Percentiles rank a stretch among this genome's conserved stretches.
Conservation (phyloP, 2,113 vertebrate genomes). For the Lepus europaeus region DNA sequence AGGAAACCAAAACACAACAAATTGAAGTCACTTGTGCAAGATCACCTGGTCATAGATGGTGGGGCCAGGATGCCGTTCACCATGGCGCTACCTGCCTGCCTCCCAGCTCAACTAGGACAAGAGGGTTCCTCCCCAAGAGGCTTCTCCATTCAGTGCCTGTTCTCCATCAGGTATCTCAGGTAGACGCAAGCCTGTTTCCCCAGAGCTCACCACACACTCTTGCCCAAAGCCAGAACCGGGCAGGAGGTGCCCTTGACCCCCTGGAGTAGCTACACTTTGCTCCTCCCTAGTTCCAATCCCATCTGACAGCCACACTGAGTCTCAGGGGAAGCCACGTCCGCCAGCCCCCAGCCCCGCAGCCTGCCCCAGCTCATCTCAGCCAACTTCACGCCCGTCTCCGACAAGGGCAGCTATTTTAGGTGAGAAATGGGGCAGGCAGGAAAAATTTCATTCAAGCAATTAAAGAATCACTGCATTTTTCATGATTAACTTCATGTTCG, state of each 20-base stretch:
- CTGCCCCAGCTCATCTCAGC: not conserved
- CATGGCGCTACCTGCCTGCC: no score
- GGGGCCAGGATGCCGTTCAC: not conserved
- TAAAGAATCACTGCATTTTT: slow-evolving; percentile 84
- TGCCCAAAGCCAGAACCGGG: not conserved
- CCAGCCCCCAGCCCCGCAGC: not conserved
- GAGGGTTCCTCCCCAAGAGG: not conserved
- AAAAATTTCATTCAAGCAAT: slow-evolving; percentile 82
- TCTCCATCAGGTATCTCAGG: not conserved
- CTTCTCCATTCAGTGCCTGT: not conserved
- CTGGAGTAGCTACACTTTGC: not conserved
- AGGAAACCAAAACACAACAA: not conserved
- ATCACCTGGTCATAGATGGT: not conserved
- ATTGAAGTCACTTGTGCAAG: not conserved
- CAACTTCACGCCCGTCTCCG: not conserved
- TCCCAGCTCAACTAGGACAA: not conserved
- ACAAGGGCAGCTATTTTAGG: slow-evolving; percentile 76
- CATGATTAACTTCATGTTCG: slow-evolving; percentile 83
- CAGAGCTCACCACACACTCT: not conserved
- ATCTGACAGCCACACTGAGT: not conserved
- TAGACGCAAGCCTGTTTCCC: not conserved
- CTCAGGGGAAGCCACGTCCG: not conserved
- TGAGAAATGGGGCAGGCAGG: slow-evolving; percentile 73
- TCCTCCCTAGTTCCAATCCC: not conserved
- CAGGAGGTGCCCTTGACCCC: not conserved